Conservation (phyloP, 2,888 invertebrate genomes). For the Orchesellides sinensis region DNA sequence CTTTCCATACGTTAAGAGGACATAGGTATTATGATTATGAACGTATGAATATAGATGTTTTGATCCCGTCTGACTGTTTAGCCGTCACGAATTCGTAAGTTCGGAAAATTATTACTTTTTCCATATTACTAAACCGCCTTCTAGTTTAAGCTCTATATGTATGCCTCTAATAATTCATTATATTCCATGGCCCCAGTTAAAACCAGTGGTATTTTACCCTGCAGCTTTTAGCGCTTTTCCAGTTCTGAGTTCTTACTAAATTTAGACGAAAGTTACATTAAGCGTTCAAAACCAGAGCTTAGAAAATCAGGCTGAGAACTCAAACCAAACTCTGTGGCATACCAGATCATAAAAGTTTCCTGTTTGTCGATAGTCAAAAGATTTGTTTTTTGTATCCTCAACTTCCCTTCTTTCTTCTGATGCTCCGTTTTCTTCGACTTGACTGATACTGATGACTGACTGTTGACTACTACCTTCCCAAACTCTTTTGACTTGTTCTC, state of each 20-base stretch:
- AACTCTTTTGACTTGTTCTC: constrained; percentile 34
- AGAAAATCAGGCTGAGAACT: constrained; percentile 17
- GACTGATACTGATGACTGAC: constrained; percentile 59
- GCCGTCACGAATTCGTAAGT: not conserved
- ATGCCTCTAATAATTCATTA: constrained; percentile 2
- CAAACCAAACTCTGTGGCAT: constrained; percentile 34
- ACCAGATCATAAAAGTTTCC: constrained; percentile 57
- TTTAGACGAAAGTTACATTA: not conserved
- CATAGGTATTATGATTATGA: not conserved
- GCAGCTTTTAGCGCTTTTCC: constrained; percentile 24
- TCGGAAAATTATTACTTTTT: not conserved
- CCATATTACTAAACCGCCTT: not conserved
- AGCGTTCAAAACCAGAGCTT: not conserved
- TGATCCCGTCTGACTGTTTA: not conserved
- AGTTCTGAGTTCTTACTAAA: constrained; percentile 34
- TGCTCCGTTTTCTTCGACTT: constrained; percentile 33
- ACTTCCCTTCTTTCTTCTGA: constrained; percentile 3
- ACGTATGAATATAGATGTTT: not conserved
- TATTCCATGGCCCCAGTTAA: not conserved
- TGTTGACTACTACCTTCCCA: constrained; percentile 42
- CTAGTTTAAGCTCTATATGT: no score
- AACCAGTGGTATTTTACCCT: not conserved
- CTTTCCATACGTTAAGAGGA: not conserved
- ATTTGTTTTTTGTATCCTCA: constrained; percentile 53
- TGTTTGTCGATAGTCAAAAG: constrained; percentile 47